Conservation (phyloP, 2,797 vertebrate genomes). For the Molothrus ater region DNA sequence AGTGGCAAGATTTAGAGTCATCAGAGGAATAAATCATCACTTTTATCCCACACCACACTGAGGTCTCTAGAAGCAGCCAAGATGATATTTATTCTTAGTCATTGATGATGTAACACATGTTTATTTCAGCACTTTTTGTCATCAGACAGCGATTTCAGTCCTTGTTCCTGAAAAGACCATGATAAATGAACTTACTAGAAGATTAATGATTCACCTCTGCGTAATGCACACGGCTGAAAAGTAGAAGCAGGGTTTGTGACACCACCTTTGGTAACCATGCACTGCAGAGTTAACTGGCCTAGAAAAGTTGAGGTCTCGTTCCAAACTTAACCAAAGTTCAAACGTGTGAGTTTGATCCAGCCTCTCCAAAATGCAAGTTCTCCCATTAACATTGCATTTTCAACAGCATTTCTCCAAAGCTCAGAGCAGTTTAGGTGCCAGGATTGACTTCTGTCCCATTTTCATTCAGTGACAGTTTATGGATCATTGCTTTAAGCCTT, state of each 20-base stretch:
- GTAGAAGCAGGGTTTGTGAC: neutral
- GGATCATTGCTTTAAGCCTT: neutral
- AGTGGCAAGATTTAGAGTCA: slow-evolving; percentile 19
- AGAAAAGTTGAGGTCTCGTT: neutral
- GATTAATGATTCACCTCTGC: neutral
- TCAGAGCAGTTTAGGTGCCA: neutral
- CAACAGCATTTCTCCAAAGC: neutral
- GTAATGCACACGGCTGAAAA: slow-evolving; percentile 5
- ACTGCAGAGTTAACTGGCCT: slow-evolving; percentile 4
- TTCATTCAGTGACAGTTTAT: neutral
- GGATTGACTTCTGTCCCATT: neutral
- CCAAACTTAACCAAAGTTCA: neutral
- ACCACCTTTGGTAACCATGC: neutral
- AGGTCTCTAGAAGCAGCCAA: neutral
- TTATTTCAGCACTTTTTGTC: slow-evolving; percentile 47
- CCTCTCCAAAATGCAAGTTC: neutral
- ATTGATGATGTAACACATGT: slow-evolving; percentile 32
- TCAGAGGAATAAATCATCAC: neutral
- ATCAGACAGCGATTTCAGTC: slow-evolving; percentile 13
- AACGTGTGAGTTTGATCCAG: neutral
- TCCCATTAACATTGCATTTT: neutral
- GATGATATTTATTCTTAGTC: neutral
- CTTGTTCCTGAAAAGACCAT: neutral
- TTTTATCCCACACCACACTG: neutral
- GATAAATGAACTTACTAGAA: neutral